Percentiles rank a stretch among this genome's conserved stretches.
Conservation (phyloP, 2,888 invertebrate genomes). For the Galeruca laticollis region DNA sequence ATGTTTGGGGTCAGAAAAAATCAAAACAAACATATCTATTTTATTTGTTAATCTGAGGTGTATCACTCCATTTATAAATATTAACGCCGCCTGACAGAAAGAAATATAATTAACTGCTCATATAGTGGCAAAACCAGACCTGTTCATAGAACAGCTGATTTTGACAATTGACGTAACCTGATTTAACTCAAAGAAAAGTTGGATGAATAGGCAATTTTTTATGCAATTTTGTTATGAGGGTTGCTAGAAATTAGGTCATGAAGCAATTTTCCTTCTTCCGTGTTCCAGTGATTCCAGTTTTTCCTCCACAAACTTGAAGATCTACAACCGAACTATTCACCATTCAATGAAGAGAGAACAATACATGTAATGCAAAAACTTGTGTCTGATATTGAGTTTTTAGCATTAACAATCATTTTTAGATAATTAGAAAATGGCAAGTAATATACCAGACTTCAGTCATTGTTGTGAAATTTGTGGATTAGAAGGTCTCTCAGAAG, state of each 20-base stretch:
- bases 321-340: not conserved
- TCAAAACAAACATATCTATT: too few relatives aligned
- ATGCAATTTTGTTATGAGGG: constrained; percentile 54
- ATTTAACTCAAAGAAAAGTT: not conserved
- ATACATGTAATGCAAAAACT: not conserved
- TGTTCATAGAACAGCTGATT: constrained; percentile 20
- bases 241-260: constrained; percentile 54
- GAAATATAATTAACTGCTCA: too few relatives aligned
- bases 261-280: constrained; percentile 32
- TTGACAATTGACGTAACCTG: constrained; percentile 19
- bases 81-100: too few relatives aligned
- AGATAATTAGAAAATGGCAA: constrained; percentile 63
- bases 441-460: constrained; percentile 70
- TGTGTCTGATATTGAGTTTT: not conserved
- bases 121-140: not conserved
- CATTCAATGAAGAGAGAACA: constrained; percentile 12
- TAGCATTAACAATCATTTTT: not conserved
- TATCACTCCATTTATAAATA: too few relatives aligned
- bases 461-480: constrained; percentile 88
- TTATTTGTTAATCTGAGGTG: too few relatives aligned
- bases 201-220: constrained; percentile 45
- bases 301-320: constrained; percentile 13
- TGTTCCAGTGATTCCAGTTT: constrained; percentile 1
- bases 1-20: too few relatives aligned
- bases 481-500: constrained; percentile 83